These are phyloP conservation scores for Drosophila burlai DNA, from an alignment of 1,140 invertebrate genomes.

Conservation along the genomic window DNA sequence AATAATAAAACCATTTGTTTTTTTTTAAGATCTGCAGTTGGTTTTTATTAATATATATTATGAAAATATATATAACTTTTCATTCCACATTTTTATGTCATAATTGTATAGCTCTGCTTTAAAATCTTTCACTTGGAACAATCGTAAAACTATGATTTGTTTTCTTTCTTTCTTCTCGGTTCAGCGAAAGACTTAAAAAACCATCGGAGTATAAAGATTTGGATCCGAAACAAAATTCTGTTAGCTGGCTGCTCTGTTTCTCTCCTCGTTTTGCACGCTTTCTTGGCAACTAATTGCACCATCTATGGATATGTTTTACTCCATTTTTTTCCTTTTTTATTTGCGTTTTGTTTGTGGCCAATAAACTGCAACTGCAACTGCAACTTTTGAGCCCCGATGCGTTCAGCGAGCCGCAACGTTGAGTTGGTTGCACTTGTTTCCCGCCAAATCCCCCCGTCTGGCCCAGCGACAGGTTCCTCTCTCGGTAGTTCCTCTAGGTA, in stretches of 20 bases:
- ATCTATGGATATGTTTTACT: slow-evolving; percentile 32
- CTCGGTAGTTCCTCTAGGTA: slow-evolving; percentile 36
- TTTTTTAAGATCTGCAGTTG: too few relatives aligned
- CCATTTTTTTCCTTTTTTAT: slow-evolving; percentile 18
- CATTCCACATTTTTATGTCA: neutral
- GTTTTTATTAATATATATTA: neutral
- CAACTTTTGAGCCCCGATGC: slow-evolving; percentile 49
- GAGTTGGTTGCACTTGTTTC: slow-evolving; percentile 55
- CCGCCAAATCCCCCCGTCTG: slow-evolving; percentile 3
- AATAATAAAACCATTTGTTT: too few relatives aligned
- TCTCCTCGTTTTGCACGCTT: slow-evolving; percentile 63
- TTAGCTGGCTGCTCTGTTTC: slow-evolving; percentile 34
- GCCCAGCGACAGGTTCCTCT: slow-evolving; percentile 29
- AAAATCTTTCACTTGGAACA: neutral
- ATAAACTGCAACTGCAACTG: slow-evolving; percentile 71
- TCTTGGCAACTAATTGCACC: slow-evolving; percentile 75
- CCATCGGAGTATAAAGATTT: slow-evolving; percentile 42
- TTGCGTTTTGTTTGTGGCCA: slow-evolving; percentile 68
- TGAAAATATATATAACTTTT: neutral
- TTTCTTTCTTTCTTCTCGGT: neutral
- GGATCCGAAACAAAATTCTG: slow-evolving; percentile 29
- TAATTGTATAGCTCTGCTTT: neutral
- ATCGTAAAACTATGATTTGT: neutral
- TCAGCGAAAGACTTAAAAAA: slow-evolving; percentile 1
- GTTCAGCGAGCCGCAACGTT: slow-evolving; percentile 64